phyloP scores from a whole-genome alignment of 2,797 vertebrate species.

The Vespertilio murinus region DNA sequence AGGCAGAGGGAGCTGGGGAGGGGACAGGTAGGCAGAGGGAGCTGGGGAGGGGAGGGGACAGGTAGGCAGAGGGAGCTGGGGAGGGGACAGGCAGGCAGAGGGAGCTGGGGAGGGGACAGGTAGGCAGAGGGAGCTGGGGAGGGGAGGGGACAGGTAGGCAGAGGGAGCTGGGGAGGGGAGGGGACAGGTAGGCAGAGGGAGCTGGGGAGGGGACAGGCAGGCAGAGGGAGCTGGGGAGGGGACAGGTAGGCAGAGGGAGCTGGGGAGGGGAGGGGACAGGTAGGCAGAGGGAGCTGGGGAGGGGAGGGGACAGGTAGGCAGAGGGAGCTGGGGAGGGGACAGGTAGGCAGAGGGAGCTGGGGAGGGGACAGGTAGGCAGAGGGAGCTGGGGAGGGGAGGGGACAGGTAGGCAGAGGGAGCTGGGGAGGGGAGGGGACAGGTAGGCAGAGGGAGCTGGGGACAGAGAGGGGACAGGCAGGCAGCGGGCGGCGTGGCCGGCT shows the following conservation, averaged over 20 bases:
- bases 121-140: fast-evolving
- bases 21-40: background rate
- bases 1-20: fast-evolving
- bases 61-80: fast-evolving
- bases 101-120: too few species aligned
- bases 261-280: fast-evolving
- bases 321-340: background rate
- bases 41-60: background rate
- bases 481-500: fast-evolving
- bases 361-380: background rate
- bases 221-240: background rate
- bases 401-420: background rate
- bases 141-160: too few species aligned
- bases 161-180: background rate
- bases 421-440: fast-evolving
- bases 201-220: background rate
- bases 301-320: too few species aligned
- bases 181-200: background rate
- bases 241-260: background rate
- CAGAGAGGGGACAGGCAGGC: too few species aligned
- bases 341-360: background rate
- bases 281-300: fast-evolving
- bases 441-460: fast-evolving
- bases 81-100: too few species aligned
- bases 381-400: fast-evolving